Evolutionary conservation across 1,140 invertebrate species (phyloP).

Genomic region (Anadara kagoshimensis): DNA sequence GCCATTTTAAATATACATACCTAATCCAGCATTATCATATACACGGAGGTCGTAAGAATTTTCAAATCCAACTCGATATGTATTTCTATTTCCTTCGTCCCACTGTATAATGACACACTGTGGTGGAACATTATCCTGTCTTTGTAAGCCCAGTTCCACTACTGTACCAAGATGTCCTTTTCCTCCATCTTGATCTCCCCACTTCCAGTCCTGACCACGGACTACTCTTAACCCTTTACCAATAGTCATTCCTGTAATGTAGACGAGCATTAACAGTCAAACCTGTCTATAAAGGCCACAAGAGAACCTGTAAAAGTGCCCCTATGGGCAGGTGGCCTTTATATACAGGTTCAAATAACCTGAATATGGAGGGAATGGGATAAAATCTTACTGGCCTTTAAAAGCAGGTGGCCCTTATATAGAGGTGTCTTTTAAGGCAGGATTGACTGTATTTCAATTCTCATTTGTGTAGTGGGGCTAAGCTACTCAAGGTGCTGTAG

Average conservation of each 20-base stretch:
- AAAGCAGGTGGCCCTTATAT: no score
- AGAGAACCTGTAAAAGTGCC: no score
- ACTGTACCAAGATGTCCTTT: constrained; percentile 48
- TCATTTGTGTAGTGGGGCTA: no score
- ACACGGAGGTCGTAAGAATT: constrained; percentile 40
- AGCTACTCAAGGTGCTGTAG: no score
- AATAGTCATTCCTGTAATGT: constrained; percentile 17
- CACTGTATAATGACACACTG: constrained; percentile 44
- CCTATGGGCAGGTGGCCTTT: no score
- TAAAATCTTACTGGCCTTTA: no score
- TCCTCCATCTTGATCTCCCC: constrained; percentile 48
- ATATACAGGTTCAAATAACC: no score
- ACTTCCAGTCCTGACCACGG: constrained; percentile 47
- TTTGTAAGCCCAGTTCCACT: constrained; percentile 29
- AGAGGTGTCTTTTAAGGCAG: no score
- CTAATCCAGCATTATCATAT: constrained; percentile 45
- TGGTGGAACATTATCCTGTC: constrained; percentile 15
- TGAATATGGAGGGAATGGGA: no score
- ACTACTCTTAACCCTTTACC: constrained; percentile 47
- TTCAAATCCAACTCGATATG: constrained; percentile 48
- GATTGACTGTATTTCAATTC: no score
- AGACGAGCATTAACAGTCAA: no score
- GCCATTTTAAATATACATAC: constrained; percentile 25
- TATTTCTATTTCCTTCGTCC: constrained; percentile 48
- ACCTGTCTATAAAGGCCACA: no score